phyloP scores from a whole-genome alignment of 2,888 invertebrate genomes.

The Noctua janthe region DNA sequence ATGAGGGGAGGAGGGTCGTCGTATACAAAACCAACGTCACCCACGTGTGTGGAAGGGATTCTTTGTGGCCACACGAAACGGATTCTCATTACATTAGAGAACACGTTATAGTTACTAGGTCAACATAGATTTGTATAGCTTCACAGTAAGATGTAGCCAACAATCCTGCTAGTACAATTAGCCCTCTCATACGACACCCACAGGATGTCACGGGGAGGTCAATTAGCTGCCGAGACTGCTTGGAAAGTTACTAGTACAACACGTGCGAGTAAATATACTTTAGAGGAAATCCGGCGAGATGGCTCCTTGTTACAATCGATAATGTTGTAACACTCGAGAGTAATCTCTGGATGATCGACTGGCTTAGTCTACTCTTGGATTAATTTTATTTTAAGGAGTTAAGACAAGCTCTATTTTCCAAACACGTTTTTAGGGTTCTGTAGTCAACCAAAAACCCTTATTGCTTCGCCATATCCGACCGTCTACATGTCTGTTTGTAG shows the following conservation, averaged over 20 bases:
- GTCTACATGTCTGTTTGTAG: not conserved
- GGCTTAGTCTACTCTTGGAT: conserved; percentile 12
- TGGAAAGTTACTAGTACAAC: conserved; percentile 36
- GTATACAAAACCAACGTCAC: not conserved
- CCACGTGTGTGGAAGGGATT: not conserved
- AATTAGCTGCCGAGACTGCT: conserved; percentile 46
- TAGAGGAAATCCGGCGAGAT: conserved; percentile 35
- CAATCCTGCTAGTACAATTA: conserved; percentile 42
- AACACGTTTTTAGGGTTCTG: not conserved
- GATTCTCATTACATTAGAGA: conserved; percentile 27
- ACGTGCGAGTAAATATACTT: conserved; percentile 36
- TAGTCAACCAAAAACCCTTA: not conserved
- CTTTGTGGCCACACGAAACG: conserved; percentile 2
- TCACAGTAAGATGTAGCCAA: not conserved
- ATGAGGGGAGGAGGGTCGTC: not conserved
- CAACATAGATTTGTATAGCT: conserved; percentile 20
- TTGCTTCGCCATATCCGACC: not conserved
- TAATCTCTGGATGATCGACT: not conserved
- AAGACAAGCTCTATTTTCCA: not conserved
- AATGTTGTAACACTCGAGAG: conserved; percentile 1
- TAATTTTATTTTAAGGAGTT: not conserved
- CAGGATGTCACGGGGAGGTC: conserved; percentile 53
- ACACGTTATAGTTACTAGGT: not conserved
- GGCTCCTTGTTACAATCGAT: conserved; percentile 22
- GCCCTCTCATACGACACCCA: conserved; percentile 45